A percentile compares a stretch with the other conserved stretches of the same genome.
Conservation (phyloP, 1,140 invertebrate species). For the Goniozus legneri region DNA sequence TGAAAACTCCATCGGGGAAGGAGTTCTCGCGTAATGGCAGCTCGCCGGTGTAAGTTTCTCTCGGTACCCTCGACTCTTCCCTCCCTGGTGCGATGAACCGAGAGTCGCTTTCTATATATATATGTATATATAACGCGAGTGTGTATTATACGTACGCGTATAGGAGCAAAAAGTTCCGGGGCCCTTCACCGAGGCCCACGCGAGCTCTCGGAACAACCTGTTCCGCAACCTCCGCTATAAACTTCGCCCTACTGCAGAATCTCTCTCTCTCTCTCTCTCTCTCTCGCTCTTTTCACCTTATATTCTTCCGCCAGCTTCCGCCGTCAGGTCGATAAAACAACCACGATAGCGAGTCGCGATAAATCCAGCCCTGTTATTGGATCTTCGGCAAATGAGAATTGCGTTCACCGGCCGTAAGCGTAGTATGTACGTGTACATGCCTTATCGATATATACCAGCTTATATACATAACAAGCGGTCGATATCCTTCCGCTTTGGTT, state of each 20-base stretch:
- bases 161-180: background rate
- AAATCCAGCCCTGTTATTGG: background rate
- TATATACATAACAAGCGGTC: no score
- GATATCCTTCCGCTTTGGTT: no score
- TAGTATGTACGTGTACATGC: no score
- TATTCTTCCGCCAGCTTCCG: background rate
- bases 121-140: no score
- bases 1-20: background rate
- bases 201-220: slow-evolving; percentile 26
- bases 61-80: no score
- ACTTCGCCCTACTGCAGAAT: slow-evolving; percentile 21
- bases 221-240: slow-evolving; percentile 24
- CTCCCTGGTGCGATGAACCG: background rate
- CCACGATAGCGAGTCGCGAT: background rate
- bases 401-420: no score
- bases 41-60: background rate
- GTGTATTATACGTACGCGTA: no score
- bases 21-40: background rate
- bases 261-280: background rate
- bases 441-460: no score
- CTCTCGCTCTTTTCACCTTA: background rate
- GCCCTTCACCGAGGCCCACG: background rate
- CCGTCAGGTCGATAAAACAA: background rate
- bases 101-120: background rate
- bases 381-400: background rate